Base-by-base conservation (phyloP, 2,113 vertebrate genomes). In the Saguinus midas region DNA sequence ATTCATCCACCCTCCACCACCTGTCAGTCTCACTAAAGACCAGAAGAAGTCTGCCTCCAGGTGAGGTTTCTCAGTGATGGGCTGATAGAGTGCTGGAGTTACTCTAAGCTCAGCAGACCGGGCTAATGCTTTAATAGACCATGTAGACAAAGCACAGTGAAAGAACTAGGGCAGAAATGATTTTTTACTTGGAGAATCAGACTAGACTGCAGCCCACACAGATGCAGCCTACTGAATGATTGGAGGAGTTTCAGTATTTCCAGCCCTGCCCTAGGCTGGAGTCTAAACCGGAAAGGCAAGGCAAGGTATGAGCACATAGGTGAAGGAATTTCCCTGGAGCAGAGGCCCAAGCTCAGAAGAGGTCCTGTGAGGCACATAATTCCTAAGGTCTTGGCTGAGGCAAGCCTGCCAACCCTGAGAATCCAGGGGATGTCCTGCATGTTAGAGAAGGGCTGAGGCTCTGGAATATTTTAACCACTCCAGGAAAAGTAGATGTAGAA, bases 131-230 rank as follows among this genome's bases (percentile, higher is more conserved):
- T 97, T 95, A 92, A 88, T 82, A 96, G 88, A 87, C 82, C 18
- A 83, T 91, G 35, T 32, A 95, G 82, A 93, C 52, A 91, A 97
- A 94, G 32, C 70, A 37, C 37, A 82, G 6, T 82, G 52, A 10
- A 86, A 96, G 40, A 96, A 94, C 23, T 94, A 61, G 58, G 52
- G 82, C 68, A 97, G 79, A 97, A 93, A 95, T 94, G 25, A 95
- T 93, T 94, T 96, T 21, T 90, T 70, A 73, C 82, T 64, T 93
- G 20, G 61, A 95, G 82, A 93, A 93, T 57, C 86, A 87, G 21
- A 50, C 78, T 95, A 75, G 78, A 87, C 61, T 89, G 27, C 11
- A 91, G n/a, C 43, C 61, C 32, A 84, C 16, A 75, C 13, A 94
- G 29, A 89, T 66, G 20, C 2, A 20, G 61, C 58, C 90, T 93